phyloP scores from a whole-genome alignment of 1,140 invertebrate species.

The Steinernema feltiae region DNA sequence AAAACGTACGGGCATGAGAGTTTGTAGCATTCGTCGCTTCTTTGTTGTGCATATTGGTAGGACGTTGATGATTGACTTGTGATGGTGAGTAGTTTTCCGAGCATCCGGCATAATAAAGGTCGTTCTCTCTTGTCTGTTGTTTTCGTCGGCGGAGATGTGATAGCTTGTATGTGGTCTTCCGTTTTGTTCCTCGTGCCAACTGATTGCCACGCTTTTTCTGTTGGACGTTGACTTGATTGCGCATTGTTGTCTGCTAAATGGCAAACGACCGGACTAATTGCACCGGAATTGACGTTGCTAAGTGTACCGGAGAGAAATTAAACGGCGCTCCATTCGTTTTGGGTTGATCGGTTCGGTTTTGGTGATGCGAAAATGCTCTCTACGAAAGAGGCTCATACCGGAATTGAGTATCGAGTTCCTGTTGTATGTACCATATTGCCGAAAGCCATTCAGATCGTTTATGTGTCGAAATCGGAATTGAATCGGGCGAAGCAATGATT shows the following conservation, averaged over 20 bases:
- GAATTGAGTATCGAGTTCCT: not conserved
- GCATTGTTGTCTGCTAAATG: not conserved
- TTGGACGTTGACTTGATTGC: not conserved
- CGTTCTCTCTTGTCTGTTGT: not conserved
- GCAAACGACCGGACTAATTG: not conserved
- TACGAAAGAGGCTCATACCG: not conserved
- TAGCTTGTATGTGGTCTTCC: not conserved
- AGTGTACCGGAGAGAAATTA: no score
- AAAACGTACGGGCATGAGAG: no score
- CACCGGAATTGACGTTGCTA: no score
- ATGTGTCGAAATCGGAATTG: not conserved
- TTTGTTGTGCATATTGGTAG: no score
- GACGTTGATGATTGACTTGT: no score
- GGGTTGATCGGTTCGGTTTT: not conserved
- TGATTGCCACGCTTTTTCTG: not conserved
- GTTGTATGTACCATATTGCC: not conserved
- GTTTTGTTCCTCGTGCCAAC: not conserved
- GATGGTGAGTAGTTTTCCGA: no score
- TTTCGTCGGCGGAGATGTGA: not conserved
- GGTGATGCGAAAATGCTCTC: not conserved
- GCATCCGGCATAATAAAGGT: not conserved
- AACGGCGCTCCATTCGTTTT: not conserved
- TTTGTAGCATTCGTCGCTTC: no score
- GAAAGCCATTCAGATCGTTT: not conserved
- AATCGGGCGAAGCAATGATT: no score